Conservation (phyloP, 2,888 invertebrate species). For the Agrilus biguttatus region DNA sequence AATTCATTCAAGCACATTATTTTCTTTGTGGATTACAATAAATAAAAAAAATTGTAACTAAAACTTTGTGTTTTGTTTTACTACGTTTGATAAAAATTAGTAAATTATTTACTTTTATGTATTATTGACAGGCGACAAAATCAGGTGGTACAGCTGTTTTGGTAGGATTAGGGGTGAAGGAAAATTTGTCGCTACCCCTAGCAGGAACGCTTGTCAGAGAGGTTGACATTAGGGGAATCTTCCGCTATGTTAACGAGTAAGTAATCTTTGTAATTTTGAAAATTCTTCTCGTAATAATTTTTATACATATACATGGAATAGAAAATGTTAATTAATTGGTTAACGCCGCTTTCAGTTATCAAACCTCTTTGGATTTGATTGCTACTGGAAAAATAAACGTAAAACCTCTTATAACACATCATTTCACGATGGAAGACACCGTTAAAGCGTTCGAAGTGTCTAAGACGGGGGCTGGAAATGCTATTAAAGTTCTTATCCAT, state of each 20-base stretch:
- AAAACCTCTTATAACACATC: constrained; percentile 65
- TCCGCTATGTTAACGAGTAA: constrained; percentile 85
- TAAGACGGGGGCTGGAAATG: constrained; percentile 47
- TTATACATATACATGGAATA: too few species aligned
- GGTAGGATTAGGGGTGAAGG: constrained; percentile 74
- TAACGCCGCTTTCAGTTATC: constrained; percentile 41
- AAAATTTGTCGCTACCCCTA: constrained; percentile 61
- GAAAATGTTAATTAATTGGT: background rate
- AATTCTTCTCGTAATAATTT: too few species aligned
- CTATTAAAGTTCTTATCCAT: constrained; percentile 78
- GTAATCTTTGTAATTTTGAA: constrained; percentile 16
- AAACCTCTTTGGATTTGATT: constrained; percentile 56
- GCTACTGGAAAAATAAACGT: constrained; percentile 58
- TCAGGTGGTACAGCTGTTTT: constrained; percentile 75
- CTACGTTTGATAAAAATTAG: too few species aligned
- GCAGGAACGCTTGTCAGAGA: constrained; percentile 69
- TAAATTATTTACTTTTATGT: background rate
- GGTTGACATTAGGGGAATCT: constrained; percentile 85
- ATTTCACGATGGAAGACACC: constrained; percentile 57
- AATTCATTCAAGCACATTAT: too few species aligned
- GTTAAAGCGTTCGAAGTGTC: constrained; percentile 68
- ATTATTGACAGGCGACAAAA: constrained; percentile 54
- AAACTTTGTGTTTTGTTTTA: too few species aligned
- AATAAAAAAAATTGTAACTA: too few species aligned
- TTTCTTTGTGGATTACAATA: too few species aligned